Percentiles rank a stretch among this genome's conserved stretches.
Evolutionary conservation across 1,140 invertebrate genomes (phyloP).

Genomic region (Drosophila parabipectinata): DNA sequence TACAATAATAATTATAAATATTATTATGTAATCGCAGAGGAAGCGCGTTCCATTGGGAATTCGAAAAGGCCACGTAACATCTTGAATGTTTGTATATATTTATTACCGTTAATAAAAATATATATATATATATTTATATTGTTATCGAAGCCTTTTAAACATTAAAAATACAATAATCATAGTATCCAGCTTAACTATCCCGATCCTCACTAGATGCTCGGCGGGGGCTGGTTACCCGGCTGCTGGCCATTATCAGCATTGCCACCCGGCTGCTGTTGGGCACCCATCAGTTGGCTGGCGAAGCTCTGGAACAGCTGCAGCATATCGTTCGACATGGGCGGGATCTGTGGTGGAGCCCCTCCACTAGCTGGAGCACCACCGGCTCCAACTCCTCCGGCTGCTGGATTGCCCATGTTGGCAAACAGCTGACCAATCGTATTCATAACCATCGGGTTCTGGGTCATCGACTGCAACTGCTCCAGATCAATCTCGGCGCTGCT

Average conservation of each 20-base stretch:
- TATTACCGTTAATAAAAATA: constrained; percentile 74
- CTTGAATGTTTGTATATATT: constrained; percentile 42
- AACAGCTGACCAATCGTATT: constrained; percentile 67
- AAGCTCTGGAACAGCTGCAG: constrained; percentile 72
- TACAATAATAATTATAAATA: no score
- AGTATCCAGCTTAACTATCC: constrained; percentile 36
- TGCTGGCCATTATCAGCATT: constrained; percentile 39
- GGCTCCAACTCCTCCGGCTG: constrained; percentile 13
- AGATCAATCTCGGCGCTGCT: constrained; percentile 74
- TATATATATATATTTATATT: constrained; percentile 57
- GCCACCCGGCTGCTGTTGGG: constrained; percentile 30
- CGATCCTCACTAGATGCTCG: constrained; percentile 46
- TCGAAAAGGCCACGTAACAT: neutral
- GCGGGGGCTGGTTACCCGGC: constrained; percentile 66
- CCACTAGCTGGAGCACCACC: constrained; percentile 15
- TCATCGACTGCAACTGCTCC: constrained; percentile 68
- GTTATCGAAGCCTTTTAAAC: constrained; percentile 60
- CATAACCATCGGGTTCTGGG: constrained; percentile 76
- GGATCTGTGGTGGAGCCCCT: constrained; percentile 24
- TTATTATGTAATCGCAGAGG: no score
- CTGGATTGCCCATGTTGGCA: constrained; percentile 42
- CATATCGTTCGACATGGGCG: constrained; percentile 70
- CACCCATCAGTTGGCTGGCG: constrained; percentile 60
- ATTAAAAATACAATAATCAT: constrained; percentile 54
- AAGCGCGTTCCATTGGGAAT: no score